Percentiles rank a stretch among this genome's conserved stretches.
phyloP scores from a whole-genome alignment of 2,113 vertebrate genomes.

The Addax nasomaculatus region DNA sequence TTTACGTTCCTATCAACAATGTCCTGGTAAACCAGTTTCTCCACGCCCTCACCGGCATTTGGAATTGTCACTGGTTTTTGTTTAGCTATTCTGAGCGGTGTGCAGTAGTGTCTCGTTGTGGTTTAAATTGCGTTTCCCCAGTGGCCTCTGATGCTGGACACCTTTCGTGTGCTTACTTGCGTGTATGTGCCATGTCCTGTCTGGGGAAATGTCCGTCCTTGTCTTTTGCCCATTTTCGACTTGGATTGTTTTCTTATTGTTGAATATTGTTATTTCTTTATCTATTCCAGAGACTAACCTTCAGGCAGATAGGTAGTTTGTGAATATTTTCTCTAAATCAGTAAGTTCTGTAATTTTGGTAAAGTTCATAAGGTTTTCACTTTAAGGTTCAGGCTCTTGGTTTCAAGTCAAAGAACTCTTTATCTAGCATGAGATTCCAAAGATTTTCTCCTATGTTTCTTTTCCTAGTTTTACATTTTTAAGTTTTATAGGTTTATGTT shows the following conservation, averaged over 20 bases:
- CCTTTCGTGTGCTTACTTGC: background rate
- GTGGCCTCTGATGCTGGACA: background rate
- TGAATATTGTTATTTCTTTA: background rate
- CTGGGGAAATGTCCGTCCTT: background rate
- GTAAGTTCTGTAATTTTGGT: background rate
- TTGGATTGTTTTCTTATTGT: background rate
- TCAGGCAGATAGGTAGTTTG: background rate
- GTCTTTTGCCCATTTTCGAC: background rate
- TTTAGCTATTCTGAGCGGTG: background rate
- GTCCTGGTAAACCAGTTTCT: background rate
- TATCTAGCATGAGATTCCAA: background rate
- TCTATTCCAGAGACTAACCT: background rate
- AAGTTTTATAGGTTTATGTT: background rate
- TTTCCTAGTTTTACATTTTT: background rate
- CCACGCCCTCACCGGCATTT: background rate
- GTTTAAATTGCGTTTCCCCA: background rate
- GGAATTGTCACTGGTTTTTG: background rate
- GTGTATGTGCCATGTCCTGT: background rate
- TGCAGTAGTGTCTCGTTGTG: background rate
- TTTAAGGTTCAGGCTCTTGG: background rate
- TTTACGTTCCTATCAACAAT: background rate
- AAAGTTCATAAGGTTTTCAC: background rate
- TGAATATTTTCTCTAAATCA: background rate
- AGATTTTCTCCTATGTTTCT: background rate
- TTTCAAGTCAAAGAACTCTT: background rate